Conservation (phyloP, 1,140 invertebrate species). For the Procambarus virginalis region DNA sequence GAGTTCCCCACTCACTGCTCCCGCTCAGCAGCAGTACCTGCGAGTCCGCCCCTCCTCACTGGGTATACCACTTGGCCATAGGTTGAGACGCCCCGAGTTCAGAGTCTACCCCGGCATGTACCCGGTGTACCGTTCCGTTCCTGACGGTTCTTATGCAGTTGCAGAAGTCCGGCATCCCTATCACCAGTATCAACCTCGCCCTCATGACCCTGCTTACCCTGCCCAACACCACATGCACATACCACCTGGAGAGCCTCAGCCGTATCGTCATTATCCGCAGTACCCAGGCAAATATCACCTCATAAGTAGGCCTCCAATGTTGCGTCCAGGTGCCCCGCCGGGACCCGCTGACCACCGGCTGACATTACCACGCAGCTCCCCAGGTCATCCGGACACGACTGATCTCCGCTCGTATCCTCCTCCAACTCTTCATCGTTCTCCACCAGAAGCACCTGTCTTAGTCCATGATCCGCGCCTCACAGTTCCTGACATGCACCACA, state of each 20-base stretch:
- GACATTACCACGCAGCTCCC: conserved; percentile 12
- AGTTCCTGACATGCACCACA: not conserved
- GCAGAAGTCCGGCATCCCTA: conserved; percentile 5
- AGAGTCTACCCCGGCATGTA: not conserved
- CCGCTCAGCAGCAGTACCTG: not conserved
- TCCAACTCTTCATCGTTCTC: conserved; percentile 4
- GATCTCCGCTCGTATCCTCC: conserved; percentile 8
- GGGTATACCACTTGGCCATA: not conserved
- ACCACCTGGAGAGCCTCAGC: conserved; percentile 3
- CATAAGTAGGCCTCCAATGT: not conserved
- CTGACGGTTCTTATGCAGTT: conserved; percentile 13
- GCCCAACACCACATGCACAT: not conserved
- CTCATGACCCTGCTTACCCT: not conserved
- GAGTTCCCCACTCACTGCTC: not conserved
- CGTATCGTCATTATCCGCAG: conserved; percentile 12
- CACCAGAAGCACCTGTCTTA: conserved; percentile 3
- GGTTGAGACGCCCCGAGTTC: conserved; percentile 20
- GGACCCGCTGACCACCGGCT: not conserved
- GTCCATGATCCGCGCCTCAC: not conserved
- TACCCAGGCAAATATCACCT: conserved; percentile 11
- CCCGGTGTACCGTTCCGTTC: not conserved
- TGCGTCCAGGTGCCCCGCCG: not conserved
- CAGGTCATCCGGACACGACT: not conserved
- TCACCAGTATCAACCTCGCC: conserved; percentile 17
- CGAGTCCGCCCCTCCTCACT: conserved; percentile 1